Percentiles rank a stretch among this genome's conserved stretches.
phyloP scores from a whole-genome alignment of 2,888 invertebrate species.

The Ceriagrion tenellum region DNA sequence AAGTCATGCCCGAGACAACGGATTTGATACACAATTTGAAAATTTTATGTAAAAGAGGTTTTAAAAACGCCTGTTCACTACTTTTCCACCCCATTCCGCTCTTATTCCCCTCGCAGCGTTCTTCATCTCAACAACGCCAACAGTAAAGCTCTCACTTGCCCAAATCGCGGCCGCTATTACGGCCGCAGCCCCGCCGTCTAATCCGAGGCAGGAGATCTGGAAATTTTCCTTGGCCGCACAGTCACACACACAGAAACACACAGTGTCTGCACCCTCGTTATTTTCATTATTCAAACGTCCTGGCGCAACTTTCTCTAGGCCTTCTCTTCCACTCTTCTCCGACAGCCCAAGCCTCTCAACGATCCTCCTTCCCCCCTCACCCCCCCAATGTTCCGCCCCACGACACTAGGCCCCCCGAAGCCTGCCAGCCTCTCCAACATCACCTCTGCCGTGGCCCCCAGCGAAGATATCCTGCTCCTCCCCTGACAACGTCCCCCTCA shows the following conservation, averaged over 20 bases:
- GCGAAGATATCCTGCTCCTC: too few species aligned
- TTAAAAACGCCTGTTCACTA: too few species aligned
- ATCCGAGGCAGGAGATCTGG: not conserved
- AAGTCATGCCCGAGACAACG: too few species aligned
- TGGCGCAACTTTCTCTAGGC: not conserved
- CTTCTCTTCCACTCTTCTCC: not conserved
- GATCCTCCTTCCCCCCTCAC: too few species aligned
- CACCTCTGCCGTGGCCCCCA: too few species aligned
- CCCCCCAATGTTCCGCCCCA: too few species aligned
- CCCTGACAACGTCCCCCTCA: too few species aligned
- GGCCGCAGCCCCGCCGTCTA: not conserved
- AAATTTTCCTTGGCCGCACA: not conserved
- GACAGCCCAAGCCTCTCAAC: not conserved
- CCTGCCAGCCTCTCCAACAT: too few species aligned
- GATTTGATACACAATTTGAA: too few species aligned
- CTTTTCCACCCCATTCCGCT: not conserved
- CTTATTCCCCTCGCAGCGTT: not conserved
- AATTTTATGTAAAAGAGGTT: too few species aligned
- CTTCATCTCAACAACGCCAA: not conserved
- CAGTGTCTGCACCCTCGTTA: slow-evolving; percentile 36
- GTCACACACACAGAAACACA: not conserved
- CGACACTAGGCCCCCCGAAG: too few species aligned
- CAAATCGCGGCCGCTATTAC: not conserved
- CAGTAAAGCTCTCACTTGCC: not conserved
- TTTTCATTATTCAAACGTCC: slow-evolving; percentile 53